Conservation (phyloP, 2,888 invertebrate species). For the Bellardia pandia region DNA sequence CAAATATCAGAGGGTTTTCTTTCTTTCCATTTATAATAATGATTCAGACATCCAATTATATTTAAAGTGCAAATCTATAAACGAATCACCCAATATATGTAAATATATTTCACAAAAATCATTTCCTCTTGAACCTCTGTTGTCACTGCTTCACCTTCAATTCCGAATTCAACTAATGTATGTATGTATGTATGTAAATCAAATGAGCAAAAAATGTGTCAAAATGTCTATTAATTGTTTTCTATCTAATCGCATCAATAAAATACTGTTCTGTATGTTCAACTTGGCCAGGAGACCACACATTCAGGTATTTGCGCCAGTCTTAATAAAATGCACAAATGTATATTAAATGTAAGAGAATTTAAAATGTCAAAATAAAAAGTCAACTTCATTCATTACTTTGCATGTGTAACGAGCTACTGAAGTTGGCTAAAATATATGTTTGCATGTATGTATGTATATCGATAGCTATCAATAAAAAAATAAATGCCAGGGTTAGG, state of each 20-base stretch:
- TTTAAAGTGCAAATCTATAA: too few species aligned
- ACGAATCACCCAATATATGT: too few species aligned
- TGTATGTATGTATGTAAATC: background rate
- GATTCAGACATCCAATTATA: too few species aligned
- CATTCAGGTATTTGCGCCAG: conserved; percentile 38
- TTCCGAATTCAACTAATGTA: conserved; percentile 3
- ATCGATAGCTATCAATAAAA: conserved; percentile 24
- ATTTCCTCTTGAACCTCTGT: background rate
- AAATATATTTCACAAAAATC: background rate
- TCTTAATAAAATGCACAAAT: conserved; percentile 55
- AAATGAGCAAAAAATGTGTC: conserved; percentile 47
- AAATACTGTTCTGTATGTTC: conserved; percentile 55
- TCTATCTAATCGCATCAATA: conserved; percentile 65
- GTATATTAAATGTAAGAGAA: conserved; percentile 61
- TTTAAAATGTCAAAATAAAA: conserved; percentile 69
- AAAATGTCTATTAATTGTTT: conserved; percentile 59
- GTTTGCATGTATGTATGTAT: too few species aligned
- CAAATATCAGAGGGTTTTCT: too few species aligned
- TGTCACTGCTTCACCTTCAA: background rate
- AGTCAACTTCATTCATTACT: conserved; percentile 72
- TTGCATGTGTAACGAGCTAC: conserved; percentile 69
- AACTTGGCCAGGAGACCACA: conserved; percentile 57
- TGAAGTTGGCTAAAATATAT: conserved; percentile 44
- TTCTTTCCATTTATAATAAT: too few species aligned
- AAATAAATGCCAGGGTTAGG: conserved; percentile 30